These are phyloP conservation scores for Gymnobelideus leadbeateri DNA, from an alignment of 2,113 vertebrate genomes.

Conservation along the genomic window DNA sequence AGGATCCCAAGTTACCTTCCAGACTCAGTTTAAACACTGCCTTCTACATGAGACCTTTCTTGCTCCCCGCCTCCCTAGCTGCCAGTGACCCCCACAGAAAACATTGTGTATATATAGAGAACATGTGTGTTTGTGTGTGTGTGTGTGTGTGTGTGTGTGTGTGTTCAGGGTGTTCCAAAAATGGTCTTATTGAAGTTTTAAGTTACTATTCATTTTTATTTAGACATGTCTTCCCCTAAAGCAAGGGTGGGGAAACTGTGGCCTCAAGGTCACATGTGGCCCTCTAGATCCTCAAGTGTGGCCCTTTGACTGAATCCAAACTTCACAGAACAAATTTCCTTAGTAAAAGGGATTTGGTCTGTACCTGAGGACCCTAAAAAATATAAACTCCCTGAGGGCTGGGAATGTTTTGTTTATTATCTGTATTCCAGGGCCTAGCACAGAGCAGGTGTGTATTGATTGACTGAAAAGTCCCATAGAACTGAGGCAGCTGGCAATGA, in stretches of 20 bases:
- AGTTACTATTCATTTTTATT: neutral
- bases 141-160: neutral
- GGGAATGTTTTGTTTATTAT: neutral
- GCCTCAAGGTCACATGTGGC: too few species aligned
- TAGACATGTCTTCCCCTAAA: neutral
- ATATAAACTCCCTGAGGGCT: neutral
- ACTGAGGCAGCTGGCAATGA: neutral
- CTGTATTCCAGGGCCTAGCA: neutral
- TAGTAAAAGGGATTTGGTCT: too few species aligned
- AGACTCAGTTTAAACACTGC: neutral
- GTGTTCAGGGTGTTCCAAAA: neutral
- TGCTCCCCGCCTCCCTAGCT: neutral
- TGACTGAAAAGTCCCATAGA: neutral
- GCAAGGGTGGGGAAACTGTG: too few species aligned
- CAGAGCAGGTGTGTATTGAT: neutral
- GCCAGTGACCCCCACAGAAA: neutral
- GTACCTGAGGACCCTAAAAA: too few species aligned
- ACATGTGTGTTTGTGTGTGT: neutral
- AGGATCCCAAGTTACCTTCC: neutral
- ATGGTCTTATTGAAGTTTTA: neutral
- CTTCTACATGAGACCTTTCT: neutral
- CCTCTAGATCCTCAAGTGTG: too few species aligned
- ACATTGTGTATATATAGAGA: too few species aligned
- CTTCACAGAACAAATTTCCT: too few species aligned
- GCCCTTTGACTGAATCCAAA: too few species aligned